Evolutionary conservation across 2,797 vertebrate genomes (phyloP), one percentile per base, ranked within the genome.

Genomic region (Nannoperca obscura): DNA sequence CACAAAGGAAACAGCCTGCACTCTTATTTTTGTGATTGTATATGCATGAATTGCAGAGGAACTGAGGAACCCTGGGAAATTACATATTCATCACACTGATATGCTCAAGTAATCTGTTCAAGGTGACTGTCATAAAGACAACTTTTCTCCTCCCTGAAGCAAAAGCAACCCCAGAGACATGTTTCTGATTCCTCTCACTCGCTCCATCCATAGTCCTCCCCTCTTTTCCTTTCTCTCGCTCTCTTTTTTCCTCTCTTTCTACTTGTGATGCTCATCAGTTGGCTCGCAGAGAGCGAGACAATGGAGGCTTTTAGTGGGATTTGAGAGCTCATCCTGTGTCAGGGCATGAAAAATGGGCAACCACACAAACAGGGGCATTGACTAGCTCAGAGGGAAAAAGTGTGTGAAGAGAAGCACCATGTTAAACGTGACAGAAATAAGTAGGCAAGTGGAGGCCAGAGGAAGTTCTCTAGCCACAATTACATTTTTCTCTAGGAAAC

Each of bases 291-390:
- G 76, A 79, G 22, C 90, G 77, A 93, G 92, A 96, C 94, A 96
- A 95, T 94, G 91, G 54, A 30, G 38, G 44, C 82, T 88, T 95
- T 96, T 93, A 95, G 82, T 82, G 4, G 69, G 76, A 87, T 82
- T 77, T 82, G 64, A 85, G 86, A 82, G 77, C 92, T 81, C 89
- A 74, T 89, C 92, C 91, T 49, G 82, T 91, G 93, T 88, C 61
- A 84, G 83, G 92, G 83, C 89, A 93, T 91, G 93, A 91, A 90
- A 93, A 92, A 92, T 92, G 91, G 90, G 83, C 93, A 90, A 76
- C 72, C 49, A 74, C 91, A 96, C 93, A 96, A 95, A 94, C 91
- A 88, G 91, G 86, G 77, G 81, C 93, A 93, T 96, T 95, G 94
- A 95, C 71, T 32, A 0, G 0, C 71, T 88, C 66, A 19, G 75